These are phyloP conservation scores for Pomacea maculata DNA, from an alignment of 1,140 invertebrate species.

Conservation along the genomic window DNA sequence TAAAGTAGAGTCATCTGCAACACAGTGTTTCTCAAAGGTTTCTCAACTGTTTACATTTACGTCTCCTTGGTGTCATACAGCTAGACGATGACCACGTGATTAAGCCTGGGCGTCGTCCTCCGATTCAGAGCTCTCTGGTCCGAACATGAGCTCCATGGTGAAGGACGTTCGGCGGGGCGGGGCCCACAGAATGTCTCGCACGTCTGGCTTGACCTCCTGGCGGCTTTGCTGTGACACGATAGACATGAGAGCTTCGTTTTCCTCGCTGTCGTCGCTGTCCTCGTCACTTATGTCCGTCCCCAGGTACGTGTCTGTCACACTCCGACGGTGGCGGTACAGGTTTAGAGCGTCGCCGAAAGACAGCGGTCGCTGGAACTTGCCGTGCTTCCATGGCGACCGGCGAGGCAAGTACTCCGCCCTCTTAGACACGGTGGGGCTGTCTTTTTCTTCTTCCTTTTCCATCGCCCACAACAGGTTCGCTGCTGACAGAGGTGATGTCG, in stretches of 20 bases:
- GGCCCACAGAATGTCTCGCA: conserved; percentile 12
- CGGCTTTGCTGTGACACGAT: conserved; percentile 12
- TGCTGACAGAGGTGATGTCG: too few species aligned
- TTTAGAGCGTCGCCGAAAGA: conserved; percentile 26
- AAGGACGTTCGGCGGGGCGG: neutral
- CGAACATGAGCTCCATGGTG: conserved; percentile 22
- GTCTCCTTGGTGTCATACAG: too few species aligned
- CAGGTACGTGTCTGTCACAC: conserved; percentile 33
- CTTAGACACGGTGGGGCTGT: too few species aligned
- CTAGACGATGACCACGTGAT: neutral
- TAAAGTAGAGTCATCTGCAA: too few species aligned
- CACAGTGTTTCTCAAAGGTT: too few species aligned
- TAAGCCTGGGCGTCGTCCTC: neutral
- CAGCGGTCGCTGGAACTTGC: neutral
- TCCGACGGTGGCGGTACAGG: conserved; percentile 28
- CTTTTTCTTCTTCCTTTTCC: too few species aligned
- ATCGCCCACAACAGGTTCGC: too few species aligned
- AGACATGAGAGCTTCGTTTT: conserved; percentile 17
- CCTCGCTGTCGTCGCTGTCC: conserved; percentile 10
- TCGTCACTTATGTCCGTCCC: conserved; percentile 18
- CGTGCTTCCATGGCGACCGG: neutral
- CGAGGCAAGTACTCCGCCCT: neutral
- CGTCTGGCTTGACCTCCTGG: neutral
- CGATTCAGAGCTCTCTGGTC: neutral
- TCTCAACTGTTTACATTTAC: too few species aligned